Conservation (phyloP, 2,113 vertebrate species). For the Oophaga pumilio region DNA sequence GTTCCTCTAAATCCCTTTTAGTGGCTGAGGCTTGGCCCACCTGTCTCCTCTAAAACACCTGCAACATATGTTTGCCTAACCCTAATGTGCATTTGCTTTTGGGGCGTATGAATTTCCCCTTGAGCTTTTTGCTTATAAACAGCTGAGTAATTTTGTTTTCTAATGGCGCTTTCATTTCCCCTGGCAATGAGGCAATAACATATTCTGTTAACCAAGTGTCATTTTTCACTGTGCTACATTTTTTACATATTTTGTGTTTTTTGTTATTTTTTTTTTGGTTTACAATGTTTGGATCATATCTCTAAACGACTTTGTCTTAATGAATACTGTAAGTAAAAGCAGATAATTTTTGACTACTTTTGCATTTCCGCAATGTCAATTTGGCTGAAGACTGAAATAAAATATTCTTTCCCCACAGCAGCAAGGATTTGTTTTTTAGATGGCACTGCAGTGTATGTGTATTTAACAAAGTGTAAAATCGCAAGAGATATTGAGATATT, state of each 20-base stretch:
- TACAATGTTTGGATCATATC: conserved; percentile 65
- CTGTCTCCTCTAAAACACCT: conserved; percentile 78
- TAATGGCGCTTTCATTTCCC: conserved; percentile 73
- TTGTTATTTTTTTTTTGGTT: conserved; percentile 59
- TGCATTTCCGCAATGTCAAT: background rate
- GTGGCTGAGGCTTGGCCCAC: conserved; percentile 72
- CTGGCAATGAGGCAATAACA: conserved; percentile 70
- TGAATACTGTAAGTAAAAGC: conserved; percentile 18
- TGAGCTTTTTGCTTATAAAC: conserved; percentile 77
- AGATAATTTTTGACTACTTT: background rate
- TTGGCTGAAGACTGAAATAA: background rate
- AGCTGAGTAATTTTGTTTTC: conserved; percentile 78
- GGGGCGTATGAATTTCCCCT: conserved; percentile 73
- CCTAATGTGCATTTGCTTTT: conserved; percentile 74
- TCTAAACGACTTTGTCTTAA: conserved; percentile 67
- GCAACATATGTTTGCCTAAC: conserved; percentile 78
- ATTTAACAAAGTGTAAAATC: conserved; percentile 6
- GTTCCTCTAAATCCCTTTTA: conserved; percentile 66
- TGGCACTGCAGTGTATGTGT: background rate
- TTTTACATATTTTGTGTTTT: conserved; percentile 16
- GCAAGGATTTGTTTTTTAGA: background rate
- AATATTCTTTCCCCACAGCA: background rate
- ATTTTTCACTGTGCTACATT: conserved; percentile 68
- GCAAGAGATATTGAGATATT: background rate
- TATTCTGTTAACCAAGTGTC: conserved; percentile 71